Evolutionary conservation across 1,140 invertebrate genomes (phyloP), one percentile per base, ranked within the genome.

Genomic region (Teleopsis dalmanni): DNA sequence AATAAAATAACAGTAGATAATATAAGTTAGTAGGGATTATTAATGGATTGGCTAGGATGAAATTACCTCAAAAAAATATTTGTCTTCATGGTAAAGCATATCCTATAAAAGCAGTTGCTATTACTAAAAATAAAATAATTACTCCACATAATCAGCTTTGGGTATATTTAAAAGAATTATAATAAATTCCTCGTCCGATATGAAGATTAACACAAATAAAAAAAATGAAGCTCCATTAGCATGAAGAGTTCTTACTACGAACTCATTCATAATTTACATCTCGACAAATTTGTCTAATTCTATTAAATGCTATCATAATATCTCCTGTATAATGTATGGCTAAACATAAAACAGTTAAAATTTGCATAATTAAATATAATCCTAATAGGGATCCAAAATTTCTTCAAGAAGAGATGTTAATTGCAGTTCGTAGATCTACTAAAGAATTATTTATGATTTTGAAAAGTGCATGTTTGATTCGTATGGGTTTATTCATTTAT

Each of bases 341-440:
- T 73, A 80, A 67, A 65, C 81, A 79, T 58, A 78, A 48, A 47
- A 78, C 76, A 34, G 73, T 75, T 48, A 78, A 53, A 74, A 80
- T 77, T 78, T 80, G 78, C 62, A 74, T 75, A 53, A 74, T 62
- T 76, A 81, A 71, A 57, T 71, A 77, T 70, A 81, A 57, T 50
- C 75, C 77, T 72, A 81, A 59, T 57, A 80, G 40, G 13, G 76
- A 79, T 16, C 76, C 77, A 66, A 75, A 75, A 61, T 75, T 75
- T 74, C 73, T 75, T 73, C 72, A 72, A 37, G 55, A 51, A 43
- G 72, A 72, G 63, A 76, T 76, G 65, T 75, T 75, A 48, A 70
- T 72, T 1, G 74, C 75, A 3, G 74, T 67, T 0, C 78, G 78
- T 60, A 80, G 57, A 58, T 74, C 73, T 62, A 79, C 71, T 69